A percentile compares a stretch with the other conserved stretches of the same genome.
phyloP scores from a whole-genome alignment of 1,140 invertebrate genomes.

The Drosophila rufa region DNA sequence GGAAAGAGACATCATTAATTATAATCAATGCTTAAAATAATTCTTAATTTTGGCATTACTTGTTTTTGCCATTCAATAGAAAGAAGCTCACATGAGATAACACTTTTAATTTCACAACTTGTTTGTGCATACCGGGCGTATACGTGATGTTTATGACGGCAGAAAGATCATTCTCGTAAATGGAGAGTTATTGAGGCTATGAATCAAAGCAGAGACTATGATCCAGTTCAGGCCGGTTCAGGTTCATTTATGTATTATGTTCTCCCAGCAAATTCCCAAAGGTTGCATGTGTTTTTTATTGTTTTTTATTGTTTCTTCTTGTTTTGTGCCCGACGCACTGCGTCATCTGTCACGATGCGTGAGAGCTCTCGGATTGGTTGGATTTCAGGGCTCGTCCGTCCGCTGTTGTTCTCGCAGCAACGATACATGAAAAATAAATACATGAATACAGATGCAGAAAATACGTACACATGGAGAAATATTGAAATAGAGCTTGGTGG shows the following conservation, averaged over 20 bases:
- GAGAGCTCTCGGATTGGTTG: slow-evolving; percentile 66
- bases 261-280: neutral
- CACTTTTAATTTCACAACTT: slow-evolving; percentile 9
- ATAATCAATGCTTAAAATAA: too few relatives aligned
- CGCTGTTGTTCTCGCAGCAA: slow-evolving; percentile 19
- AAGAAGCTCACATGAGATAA: slow-evolving; percentile 1
- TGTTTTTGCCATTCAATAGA: neutral
- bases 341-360: slow-evolving; percentile 40
- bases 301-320: neutral
- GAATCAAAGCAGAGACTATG: neutral
- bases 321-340: slow-evolving; percentile 29
- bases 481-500: neutral
- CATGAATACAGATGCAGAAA: slow-evolving; percentile 6
- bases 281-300: neutral
- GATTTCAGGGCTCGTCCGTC: slow-evolving; percentile 74
- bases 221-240: neutral
- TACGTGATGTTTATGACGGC: slow-evolving; percentile 4
- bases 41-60: neutral
- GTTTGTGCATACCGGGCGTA: slow-evolving; percentile 13
- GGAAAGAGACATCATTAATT: neutral
- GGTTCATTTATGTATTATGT: too few relatives aligned
- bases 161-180: neutral
- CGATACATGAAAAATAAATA: slow-evolving; percentile 20
- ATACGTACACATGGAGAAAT: neutral
- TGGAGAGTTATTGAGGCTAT: neutral